Conservation (phyloP, 2,888 invertebrate genomes). For the Vandiemenella viatica region DNA sequence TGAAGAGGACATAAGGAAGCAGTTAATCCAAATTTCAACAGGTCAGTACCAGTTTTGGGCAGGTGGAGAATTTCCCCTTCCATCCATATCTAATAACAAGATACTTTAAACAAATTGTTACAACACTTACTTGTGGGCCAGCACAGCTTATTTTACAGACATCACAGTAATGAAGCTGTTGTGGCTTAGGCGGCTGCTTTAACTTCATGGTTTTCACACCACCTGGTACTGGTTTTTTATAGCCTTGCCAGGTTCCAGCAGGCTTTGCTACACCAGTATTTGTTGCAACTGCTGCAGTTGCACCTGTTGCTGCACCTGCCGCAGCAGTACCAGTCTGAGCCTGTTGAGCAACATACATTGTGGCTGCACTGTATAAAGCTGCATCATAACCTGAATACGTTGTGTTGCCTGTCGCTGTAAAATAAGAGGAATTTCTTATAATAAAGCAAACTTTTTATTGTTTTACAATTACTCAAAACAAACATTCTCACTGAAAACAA, state of each 20-base stretch:
- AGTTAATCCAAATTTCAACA: too few relatives aligned
- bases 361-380: slow-evolving; percentile 88
- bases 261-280: slow-evolving; percentile 23
- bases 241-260: slow-evolving; percentile 43
- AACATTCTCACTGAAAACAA: not conserved
- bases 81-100: too few relatives aligned
- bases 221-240: slow-evolving; percentile 33
- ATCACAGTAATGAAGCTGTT: slow-evolving; percentile 94
- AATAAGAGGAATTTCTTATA: slow-evolving; percentile 23
- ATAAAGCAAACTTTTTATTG: slow-evolving; percentile 8
- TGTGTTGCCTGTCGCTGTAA: slow-evolving; percentile 46
- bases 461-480: not conserved
- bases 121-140: slow-evolving; percentile 58
- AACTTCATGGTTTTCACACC: slow-evolving; percentile 45
- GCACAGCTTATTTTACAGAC: slow-evolving; percentile 98
- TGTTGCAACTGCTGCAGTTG: slow-evolving; percentile 9
- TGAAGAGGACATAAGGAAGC: too few relatives aligned
- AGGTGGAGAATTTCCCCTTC: too few relatives aligned
- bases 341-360: slow-evolving; percentile 84
- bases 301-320: slow-evolving; percentile 2
- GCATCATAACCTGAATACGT: slow-evolving; percentile 82
- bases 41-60: too few relatives aligned
- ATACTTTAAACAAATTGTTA: not conserved
- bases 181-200: slow-evolving; percentile 76
- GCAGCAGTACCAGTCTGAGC: slow-evolving; percentile 25